Evolutionary conservation across 1,140 invertebrate species (phyloP).

Genomic region (Notospermus geniculatus): DNA sequence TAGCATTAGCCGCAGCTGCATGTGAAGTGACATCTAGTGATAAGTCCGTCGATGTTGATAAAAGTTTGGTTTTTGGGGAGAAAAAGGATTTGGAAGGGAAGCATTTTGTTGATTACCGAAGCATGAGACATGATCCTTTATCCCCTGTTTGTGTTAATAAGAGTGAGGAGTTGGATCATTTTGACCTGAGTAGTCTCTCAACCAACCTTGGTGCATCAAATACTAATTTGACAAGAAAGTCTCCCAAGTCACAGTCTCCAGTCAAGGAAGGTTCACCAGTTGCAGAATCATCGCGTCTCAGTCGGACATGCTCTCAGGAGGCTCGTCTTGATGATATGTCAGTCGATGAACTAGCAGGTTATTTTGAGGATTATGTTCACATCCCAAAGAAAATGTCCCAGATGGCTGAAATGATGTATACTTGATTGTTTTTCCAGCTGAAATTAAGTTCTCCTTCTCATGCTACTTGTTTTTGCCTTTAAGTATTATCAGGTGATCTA

Average conservation of each 20-base stretch:
- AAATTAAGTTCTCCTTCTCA: too few species aligned
- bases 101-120: neutral
- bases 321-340: constrained; percentile 38
- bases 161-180: constrained; percentile 8
- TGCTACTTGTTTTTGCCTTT: too few species aligned
- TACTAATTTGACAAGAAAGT: constrained; percentile 10
- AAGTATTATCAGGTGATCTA: too few species aligned
- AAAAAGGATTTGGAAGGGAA: neutral
- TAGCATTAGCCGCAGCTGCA: neutral
- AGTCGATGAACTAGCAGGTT: constrained; percentile 52
- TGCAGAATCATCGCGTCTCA: constrained; percentile 11
- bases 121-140: neutral
- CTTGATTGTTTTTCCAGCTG: constrained; percentile 29
- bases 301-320: constrained; percentile 43
- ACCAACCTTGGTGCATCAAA: neutral
- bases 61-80: too few species aligned
- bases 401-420: constrained; percentile 57
- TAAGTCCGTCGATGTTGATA: too few species aligned
- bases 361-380: constrained; percentile 52
- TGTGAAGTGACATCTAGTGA: too few species aligned
- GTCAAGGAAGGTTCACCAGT: neutral
- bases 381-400: constrained; percentile 55
- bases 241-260: neutral
- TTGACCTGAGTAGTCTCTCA: constrained; percentile 2
- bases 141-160: neutral